These are phyloP conservation scores for Pluvialis apricaria DNA, from an alignment of 2,113 vertebrate species.

Conservation along the genomic window DNA sequence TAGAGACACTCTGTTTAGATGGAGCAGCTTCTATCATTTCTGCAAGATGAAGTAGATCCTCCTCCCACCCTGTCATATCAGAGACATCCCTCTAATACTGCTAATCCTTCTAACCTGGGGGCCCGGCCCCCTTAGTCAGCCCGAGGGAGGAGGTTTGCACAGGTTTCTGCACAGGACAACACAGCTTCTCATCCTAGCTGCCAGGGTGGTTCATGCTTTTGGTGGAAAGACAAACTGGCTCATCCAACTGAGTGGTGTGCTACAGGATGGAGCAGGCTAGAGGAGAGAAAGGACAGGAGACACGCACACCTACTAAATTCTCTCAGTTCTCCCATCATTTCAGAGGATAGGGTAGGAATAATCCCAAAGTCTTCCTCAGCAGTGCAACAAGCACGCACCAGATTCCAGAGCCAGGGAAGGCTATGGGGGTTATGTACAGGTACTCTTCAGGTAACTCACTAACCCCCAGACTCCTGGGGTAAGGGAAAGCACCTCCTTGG, in stretches of 20 bases:
- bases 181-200: neutral
- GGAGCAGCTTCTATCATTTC: neutral
- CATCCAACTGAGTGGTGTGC: neutral
- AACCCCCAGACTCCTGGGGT: too few relatives aligned
- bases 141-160: neutral
- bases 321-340: neutral
- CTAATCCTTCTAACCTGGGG: neutral
- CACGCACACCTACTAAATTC: accelerated
- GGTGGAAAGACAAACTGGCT: neutral
- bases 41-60: neutral
- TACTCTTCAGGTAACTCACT: neutral
- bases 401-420: neutral
- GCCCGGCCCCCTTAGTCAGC: neutral
- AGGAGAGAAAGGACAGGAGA: neutral
- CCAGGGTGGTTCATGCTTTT: neutral
- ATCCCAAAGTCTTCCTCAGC: neutral
- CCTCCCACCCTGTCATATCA: neutral
- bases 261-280: neutral
- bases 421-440: neutral
- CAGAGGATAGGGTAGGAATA: neutral
- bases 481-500: neutral
- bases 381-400: neutral
- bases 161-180: neutral
- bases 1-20: neutral
- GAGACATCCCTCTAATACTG: neutral